Conservation (phyloP, 1,140 invertebrate genomes). For the Oryzaephilus surinamensis region DNA sequence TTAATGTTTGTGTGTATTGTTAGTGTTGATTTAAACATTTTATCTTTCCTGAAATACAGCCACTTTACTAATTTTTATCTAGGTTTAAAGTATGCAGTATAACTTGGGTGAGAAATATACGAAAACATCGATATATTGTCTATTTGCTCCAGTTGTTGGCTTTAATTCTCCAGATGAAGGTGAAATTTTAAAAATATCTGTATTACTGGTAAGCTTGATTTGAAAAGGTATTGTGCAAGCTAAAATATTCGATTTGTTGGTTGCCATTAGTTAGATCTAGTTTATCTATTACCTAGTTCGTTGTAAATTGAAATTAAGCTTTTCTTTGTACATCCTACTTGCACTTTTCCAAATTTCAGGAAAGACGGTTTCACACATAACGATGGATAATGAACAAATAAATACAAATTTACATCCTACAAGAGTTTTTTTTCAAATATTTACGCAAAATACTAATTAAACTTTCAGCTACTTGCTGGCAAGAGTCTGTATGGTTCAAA, state of each 20-base stretch:
- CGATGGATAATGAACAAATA: constrained; percentile 8
- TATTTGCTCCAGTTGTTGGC: constrained; percentile 3
- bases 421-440: no score
- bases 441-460: no score
- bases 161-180: constrained; percentile 6
- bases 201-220: no score
- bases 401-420: no score
- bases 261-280: not conserved
- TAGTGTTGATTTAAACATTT: no score
- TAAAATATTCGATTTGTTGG: not conserved
- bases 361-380: constrained; percentile 4
- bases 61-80: no score
- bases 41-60: no score
- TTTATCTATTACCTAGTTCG: constrained; percentile 4
- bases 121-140: constrained; percentile 5
- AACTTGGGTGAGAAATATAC: constrained; percentile 10
- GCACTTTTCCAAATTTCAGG: constrained; percentile 7
- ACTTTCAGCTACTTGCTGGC: no score
- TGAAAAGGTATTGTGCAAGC: no score
- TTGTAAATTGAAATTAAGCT: constrained; percentile 6
- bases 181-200: no score
- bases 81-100: constrained; percentile 4
- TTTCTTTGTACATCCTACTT: constrained; percentile 7
- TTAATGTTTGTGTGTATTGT: no score
- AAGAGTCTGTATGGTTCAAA: no score